These are phyloP conservation scores for Ptilodon capucinus DNA, from an alignment of 2,888 invertebrate genomes.

Conservation along the genomic window DNA sequence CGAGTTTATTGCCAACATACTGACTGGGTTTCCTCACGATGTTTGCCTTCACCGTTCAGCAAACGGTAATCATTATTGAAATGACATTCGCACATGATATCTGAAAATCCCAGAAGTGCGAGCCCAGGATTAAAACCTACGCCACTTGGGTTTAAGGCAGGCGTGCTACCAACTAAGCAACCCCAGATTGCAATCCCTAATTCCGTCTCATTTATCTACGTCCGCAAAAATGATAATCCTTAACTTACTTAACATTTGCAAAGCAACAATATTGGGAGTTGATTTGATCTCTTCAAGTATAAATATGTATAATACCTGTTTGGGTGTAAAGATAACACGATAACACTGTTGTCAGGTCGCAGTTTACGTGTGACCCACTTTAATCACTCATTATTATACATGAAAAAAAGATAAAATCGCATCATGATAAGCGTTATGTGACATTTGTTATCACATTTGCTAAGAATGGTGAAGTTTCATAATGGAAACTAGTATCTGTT, in stretches of 20 bases:
- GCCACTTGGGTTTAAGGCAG: too few relatives aligned
- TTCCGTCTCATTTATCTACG: too few relatives aligned
- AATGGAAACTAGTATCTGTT: neutral
- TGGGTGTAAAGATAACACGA: slow-evolving; percentile 7
- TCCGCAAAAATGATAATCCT: too few relatives aligned
- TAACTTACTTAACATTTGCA: neutral
- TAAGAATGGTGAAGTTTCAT: neutral
- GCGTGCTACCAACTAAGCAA: too few relatives aligned
- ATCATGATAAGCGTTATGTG: slow-evolving; percentile 7
- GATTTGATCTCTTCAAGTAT: neutral
- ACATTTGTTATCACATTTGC: slow-evolving; percentile 12
- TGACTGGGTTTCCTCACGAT: too few relatives aligned
- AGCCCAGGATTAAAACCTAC: too few relatives aligned
- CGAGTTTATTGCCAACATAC: too few relatives aligned
- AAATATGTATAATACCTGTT: neutral
- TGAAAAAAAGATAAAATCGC: slow-evolving; percentile 3
- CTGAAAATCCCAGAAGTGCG: too few relatives aligned
- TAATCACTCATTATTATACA: slow-evolving; percentile 11
- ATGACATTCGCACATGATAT: too few relatives aligned
- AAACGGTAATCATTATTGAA: too few relatives aligned
- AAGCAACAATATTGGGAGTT: neutral
- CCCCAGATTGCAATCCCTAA: too few relatives aligned
- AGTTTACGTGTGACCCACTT: slow-evolving; percentile 16
- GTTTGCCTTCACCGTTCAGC: too few relatives aligned
- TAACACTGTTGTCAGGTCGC: slow-evolving; percentile 10